Evolutionary conservation across 1,140 invertebrate species (phyloP), one percentile per base, ranked within the genome.

Genomic region (Zaprionus lachaisei): DNA sequence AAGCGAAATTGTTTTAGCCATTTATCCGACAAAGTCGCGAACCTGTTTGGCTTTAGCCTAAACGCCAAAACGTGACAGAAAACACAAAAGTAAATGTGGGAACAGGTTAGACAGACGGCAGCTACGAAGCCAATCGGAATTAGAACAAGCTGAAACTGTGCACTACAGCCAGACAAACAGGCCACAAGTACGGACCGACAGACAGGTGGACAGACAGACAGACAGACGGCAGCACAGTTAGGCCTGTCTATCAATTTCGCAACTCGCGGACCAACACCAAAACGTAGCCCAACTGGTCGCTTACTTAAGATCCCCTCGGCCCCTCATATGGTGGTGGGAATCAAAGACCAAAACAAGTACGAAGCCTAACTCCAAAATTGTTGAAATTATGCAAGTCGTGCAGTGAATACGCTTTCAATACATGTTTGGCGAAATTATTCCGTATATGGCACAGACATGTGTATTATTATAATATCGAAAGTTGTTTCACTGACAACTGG

Each of bases 21-120:
- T 79, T 84, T 81, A 69, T 58, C 38, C 55, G 51, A 22, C 38
- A 51, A 61, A 34, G 55, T 67, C 28, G 67, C 72, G 73, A 89
- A 87, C 84, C 84, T 84, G 84, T 89, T 87, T 84, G 37, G 12
- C 28, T 24, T 20, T 28, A 69, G 66, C 4, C 84, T 69, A 85
- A 84, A 57, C 34, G 47, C 47, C 68, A 82, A 84, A 75, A 76
- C 78, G 83, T 87, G 83, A 87, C 80, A 87, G 74, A 15, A 86
- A 86, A 81, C 83, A 87, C 77, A 87, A 79, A 89, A 77, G 81
- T 84, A 90, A 90, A 77, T 72, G 69, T 81, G 84, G 79, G 81
- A 89, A 89, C 84, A 89, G 85, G 84, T 89, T 89, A 85, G 61
- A 56, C 55, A 63, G 56, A 55, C 55, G 69, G 58, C 58, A 71